A percentile compares a stretch with the other conserved stretches of the same genome.
phyloP scores from a whole-genome alignment of 1,140 invertebrate genomes.

The Drosophila cardini region DNA sequence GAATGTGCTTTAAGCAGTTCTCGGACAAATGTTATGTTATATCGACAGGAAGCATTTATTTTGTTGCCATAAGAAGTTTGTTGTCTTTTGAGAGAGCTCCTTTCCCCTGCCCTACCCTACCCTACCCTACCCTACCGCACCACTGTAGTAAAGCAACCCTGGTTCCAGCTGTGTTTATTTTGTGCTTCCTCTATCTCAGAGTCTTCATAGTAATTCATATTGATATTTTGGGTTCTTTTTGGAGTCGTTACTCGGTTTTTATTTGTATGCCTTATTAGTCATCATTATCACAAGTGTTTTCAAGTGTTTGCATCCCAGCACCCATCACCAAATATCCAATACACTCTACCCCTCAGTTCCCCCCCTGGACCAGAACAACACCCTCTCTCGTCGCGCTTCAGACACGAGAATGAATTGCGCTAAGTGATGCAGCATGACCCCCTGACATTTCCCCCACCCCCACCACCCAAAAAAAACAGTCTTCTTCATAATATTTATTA shows the following conservation, averaged over 20 bases:
- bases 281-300: slow-evolving; percentile 81
- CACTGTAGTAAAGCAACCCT: slow-evolving; percentile 13
- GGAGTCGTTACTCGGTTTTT: slow-evolving; percentile 32
- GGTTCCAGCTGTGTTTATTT: slow-evolving; percentile 48
- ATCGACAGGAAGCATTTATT: slow-evolving; percentile 21
- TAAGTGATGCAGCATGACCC: slow-evolving; percentile 50
- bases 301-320: slow-evolving; percentile 52
- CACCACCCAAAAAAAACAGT: slow-evolving; percentile 2
- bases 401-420: slow-evolving; percentile 40
- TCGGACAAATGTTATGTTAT: neutral
- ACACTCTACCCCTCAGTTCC: neutral
- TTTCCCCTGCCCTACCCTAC: neutral
- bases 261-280: slow-evolving; percentile 78
- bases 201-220: slow-evolving; percentile 17
- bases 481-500: slow-evolving; percentile 66
- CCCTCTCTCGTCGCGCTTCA: neutral
- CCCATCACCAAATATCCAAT: slow-evolving; percentile 10
- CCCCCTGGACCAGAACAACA: neutral
- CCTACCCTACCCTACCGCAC: too few species aligned
- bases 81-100: slow-evolving; percentile 7
- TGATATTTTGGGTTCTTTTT: slow-evolving; percentile 34
- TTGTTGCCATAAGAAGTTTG: slow-evolving; percentile 21
- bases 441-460: slow-evolving; percentile 4
- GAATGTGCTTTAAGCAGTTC: neutral
- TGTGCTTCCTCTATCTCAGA: slow-evolving; percentile 8